phyloP scores from a whole-genome alignment of 2,113 vertebrate species.

The Rhinopithecus roxellana region DNA sequence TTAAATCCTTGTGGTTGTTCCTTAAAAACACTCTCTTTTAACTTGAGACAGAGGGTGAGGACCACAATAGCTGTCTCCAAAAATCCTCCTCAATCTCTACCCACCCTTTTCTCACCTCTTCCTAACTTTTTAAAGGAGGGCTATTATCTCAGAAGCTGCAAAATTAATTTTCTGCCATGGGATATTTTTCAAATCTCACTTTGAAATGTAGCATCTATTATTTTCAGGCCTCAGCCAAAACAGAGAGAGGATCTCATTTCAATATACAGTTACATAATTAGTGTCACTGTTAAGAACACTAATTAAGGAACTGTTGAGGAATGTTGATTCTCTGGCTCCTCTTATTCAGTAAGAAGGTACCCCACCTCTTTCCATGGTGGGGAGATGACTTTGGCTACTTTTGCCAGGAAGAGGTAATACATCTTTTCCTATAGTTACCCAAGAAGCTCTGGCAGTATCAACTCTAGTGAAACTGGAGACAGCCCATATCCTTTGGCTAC shows the following conservation, averaged over 20 bases:
- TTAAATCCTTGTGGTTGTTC: not conserved
- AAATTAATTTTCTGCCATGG: not conserved
- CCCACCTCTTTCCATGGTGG: not conserved
- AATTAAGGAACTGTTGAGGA: not conserved
- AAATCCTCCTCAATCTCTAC: not conserved
- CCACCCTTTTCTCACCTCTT: not conserved
- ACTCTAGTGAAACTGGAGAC: not conserved
- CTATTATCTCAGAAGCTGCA: not conserved
- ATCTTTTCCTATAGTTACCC: not conserved
- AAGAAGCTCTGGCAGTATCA: not conserved
- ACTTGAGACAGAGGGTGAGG: not conserved
- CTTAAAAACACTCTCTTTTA: not conserved
- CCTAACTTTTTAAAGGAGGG: not conserved
- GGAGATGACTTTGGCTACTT: not conserved
- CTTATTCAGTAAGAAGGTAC: not conserved
- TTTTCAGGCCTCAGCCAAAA: constrained; percentile 26
- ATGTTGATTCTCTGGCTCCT: not conserved
- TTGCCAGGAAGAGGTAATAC: not conserved
- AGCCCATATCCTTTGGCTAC: not conserved
- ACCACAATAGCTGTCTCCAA: not conserved
- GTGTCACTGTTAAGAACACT: not conserved
- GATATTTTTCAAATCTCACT: constrained; percentile 13
- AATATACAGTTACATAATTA: not conserved
- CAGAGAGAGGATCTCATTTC: not conserved
- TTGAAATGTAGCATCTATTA: not conserved